Evolutionary conservation across 2,113 vertebrate species (phyloP).

Genomic region (Dromas ardeola): DNA sequence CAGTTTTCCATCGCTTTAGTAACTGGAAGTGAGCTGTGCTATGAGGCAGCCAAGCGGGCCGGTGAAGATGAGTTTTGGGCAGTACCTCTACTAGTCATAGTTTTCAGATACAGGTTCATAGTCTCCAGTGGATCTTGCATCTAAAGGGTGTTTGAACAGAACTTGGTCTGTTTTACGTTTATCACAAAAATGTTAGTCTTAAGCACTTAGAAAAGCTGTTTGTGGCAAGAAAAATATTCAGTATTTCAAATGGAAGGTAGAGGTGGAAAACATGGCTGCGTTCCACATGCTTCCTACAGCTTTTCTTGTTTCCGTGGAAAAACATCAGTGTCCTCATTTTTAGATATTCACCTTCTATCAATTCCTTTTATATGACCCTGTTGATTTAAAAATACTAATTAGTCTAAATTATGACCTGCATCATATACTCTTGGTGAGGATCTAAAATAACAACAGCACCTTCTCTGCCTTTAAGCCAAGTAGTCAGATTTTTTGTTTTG

Average conservation of each 20-base stretch:
- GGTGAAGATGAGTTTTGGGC: not conserved
- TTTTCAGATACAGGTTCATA: not conserved
- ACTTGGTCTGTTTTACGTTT: not conserved
- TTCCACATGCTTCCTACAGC: not conserved
- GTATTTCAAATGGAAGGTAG: rapidly evolving
- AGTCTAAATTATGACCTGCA: not conserved
- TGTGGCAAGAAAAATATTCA: not conserved
- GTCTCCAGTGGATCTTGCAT: not conserved
- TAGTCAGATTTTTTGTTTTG: not conserved
- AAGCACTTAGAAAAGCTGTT: not conserved
- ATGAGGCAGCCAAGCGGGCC: not conserved
- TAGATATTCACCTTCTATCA: not conserved
- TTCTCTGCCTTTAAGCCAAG: not conserved
- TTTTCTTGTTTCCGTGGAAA: not conserved
- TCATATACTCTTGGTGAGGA: not conserved
- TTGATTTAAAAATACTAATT: not conserved
- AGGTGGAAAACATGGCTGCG: not conserved
- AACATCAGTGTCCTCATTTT: not conserved
- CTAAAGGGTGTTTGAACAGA: not conserved
- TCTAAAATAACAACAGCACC: not conserved
- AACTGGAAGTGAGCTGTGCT: not conserved
- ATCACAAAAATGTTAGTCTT: not conserved
- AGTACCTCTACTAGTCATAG: not conserved
- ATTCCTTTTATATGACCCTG: not conserved
- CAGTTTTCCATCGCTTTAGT: not conserved